Evolutionary conservation across 2,888 invertebrate genomes (phyloP), one percentile per base, ranked within the genome.

Genomic region (Agrilus mali): DNA sequence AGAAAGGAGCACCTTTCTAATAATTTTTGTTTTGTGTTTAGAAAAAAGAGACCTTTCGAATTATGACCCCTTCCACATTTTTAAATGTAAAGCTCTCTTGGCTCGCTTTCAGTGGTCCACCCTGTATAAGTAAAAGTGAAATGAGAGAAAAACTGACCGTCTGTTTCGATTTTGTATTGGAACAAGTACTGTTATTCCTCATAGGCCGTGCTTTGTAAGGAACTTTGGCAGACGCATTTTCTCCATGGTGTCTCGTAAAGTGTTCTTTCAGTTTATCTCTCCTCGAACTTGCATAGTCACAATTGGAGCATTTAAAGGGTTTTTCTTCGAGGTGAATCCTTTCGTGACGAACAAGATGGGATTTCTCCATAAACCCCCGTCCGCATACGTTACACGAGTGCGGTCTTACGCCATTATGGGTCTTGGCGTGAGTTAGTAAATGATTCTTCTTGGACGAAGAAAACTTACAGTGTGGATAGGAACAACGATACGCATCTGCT

Each of bases 281-380:
- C 40, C 81, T 63, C 1, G 76, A 74, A 46, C 77, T 77, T 2
- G 75, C 73, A 57, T 80, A 81, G 49, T 78, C 77, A 60, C 81
- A 81, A 47, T 72, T 68, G 12, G 70, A 68, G 57, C 80, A 80
- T 52, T 75, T 76, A 61, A 75, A 77, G 1, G 78, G 76, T 53
- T 77, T 76, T 46, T 77, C 78, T 49, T 73, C 70, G 36, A 75
- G 61, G 61, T 82, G 82, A 41, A 79, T 77, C 35, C 77, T 64
- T 57, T 79, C 77, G 57, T 82, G 82, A 2, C 82, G 67, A 10
- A 77, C 69, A 44, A 82, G 61, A 61, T 81, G 80, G 32, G 77
- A 76, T 53, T 77, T 78, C 56, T 81, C 80, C 56, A 80, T 73
- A 57, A 82, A 82, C 12, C 74, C 74, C 38, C 77, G 68, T 1